Base-by-base conservation (phyloP, 2,888 invertebrate species). In the Epiblema foenella region DNA sequence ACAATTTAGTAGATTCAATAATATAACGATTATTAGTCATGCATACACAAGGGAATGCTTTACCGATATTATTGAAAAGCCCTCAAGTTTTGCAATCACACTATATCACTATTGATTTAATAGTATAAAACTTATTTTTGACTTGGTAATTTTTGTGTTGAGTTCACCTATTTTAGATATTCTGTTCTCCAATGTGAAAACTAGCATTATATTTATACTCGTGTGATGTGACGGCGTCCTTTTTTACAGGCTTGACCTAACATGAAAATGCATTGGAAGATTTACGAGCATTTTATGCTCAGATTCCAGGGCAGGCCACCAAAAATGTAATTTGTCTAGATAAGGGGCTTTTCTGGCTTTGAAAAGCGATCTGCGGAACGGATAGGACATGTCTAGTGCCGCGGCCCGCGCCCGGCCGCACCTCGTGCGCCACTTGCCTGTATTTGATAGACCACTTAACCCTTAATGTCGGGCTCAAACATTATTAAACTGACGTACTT, bases 221-320 rank as follows among this genome's bases (percentile, higher is more conserved):
- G 18, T 59, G 20, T 18, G 66, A 56, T 59, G 59, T 66, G 60
- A 66, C 24, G 17, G 46, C 49, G 79, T 81, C 82, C 83, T 85
- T 79, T 82, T 85, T 84, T 83, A 83, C 79, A 78, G 79, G 83
- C 80, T 84, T 82, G 87, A 83, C 85, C 86, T 79, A 83, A 82
- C 85, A 83, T 86, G 85, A 85, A 86, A 87, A 87, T 86, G 87
- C 86, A 87, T 83, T 80, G 79, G 77, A 79, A 80, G 83, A 85
- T 86, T 86, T 86, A 87, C 81, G 85, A 82, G 73, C 68, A 79
- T 85, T 85, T 84, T 85, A 87, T 83, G 81, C 80, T 78, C 79
- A 82, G 83, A 84, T 83, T 83, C 81, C 78, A 79, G 81, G 79
- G 83, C 78, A 83, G 77, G 81, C 80, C 76, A 83, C 82, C 85